Evolutionary conservation across 2,797 vertebrate species (phyloP).

Genomic region (Aplochiton taeniatus): DNA sequence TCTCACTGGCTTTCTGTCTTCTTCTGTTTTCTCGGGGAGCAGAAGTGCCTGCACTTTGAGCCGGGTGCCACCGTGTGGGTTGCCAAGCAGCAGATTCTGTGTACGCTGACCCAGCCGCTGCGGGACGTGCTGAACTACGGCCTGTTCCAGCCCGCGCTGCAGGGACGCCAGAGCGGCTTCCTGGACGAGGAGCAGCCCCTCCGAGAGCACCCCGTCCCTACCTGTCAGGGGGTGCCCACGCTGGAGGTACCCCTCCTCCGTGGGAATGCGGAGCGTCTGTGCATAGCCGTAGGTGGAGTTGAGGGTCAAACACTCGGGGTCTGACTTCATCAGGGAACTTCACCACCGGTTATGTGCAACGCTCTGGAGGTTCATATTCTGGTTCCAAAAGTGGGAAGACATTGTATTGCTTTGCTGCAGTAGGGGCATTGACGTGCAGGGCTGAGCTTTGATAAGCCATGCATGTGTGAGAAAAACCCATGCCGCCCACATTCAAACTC

Average conservation of each 20-base stretch:
- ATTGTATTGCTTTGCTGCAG: too few species aligned
- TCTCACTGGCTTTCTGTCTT: conserved; percentile 8
- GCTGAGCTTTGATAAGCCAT: too few species aligned
- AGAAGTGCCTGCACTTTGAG: conserved; percentile 87
- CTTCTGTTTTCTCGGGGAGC: conserved; percentile 23
- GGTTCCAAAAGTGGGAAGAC: too few species aligned
- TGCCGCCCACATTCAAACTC: too few species aligned
- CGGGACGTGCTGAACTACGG: conserved; percentile 88
- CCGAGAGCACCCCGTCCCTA: conserved; percentile 79
- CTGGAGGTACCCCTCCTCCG: conserved; percentile 77
- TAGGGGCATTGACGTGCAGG: too few species aligned
- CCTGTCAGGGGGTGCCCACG: conserved; percentile 77
- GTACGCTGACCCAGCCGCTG: conserved; percentile 84
- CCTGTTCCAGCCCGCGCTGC: conserved; percentile 85
- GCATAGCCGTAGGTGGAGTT: too few species aligned
- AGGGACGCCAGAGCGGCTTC: conserved; percentile 84
- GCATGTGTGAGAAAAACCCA: too few species aligned
- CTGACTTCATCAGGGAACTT: too few species aligned
- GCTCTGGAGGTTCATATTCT: too few species aligned
- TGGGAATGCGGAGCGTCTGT: too few species aligned
- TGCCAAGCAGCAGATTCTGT: conserved; percentile 85
- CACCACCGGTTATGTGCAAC: too few species aligned
- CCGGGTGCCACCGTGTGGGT: conserved; percentile 85
- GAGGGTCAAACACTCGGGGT: too few species aligned
- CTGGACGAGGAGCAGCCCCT: conserved; percentile 85